Conservation (phyloP, 2,888 invertebrate genomes). For the Dryocosmus kuriphilus region DNA sequence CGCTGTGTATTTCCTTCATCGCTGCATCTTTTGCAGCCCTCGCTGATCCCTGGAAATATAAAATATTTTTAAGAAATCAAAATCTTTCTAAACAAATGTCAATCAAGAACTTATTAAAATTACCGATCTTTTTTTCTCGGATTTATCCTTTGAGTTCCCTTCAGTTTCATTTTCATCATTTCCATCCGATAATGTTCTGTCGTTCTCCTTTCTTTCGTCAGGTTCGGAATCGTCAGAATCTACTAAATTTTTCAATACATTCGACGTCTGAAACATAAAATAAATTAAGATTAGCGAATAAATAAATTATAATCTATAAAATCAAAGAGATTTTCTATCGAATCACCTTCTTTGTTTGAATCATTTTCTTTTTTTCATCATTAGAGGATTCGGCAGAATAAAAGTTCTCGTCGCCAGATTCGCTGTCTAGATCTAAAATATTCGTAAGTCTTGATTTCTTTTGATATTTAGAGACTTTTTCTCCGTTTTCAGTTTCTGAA, state of each 20-base stretch:
- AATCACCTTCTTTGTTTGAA: slow-evolving; percentile 42
- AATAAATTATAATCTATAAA: slow-evolving; percentile 4
- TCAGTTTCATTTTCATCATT: background rate
- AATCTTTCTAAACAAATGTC: background rate
- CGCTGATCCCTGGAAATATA: slow-evolving; percentile 29
- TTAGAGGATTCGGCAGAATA: slow-evolving; percentile 14
- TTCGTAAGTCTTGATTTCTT: background rate
- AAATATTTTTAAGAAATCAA: background rate
- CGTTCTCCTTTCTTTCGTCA: slow-evolving; percentile 22
- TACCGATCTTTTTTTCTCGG: slow-evolving; percentile 18
- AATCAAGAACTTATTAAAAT: background rate
- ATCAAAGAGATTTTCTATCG: background rate
- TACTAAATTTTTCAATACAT: slow-evolving; percentile 13
- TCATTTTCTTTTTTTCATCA: slow-evolving; percentile 41
- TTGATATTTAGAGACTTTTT: slow-evolving; percentile 16
- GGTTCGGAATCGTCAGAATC: slow-evolving; percentile 19
- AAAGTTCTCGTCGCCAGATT: slow-evolving; percentile 61
- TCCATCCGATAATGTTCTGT: background rate
- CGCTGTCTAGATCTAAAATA: slow-evolving; percentile 54
- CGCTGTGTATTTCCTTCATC: slow-evolving; percentile 88
- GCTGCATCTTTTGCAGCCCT: slow-evolving; percentile 80
- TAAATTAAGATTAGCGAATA: background rate
- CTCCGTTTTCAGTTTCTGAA: slow-evolving; percentile 23
- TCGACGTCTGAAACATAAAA: background rate
- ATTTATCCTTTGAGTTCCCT: background rate